These are phyloP conservation scores for Trichonephila clavipes DNA, from an alignment of 1,140 invertebrate genomes.

Conservation along the genomic window DNA sequence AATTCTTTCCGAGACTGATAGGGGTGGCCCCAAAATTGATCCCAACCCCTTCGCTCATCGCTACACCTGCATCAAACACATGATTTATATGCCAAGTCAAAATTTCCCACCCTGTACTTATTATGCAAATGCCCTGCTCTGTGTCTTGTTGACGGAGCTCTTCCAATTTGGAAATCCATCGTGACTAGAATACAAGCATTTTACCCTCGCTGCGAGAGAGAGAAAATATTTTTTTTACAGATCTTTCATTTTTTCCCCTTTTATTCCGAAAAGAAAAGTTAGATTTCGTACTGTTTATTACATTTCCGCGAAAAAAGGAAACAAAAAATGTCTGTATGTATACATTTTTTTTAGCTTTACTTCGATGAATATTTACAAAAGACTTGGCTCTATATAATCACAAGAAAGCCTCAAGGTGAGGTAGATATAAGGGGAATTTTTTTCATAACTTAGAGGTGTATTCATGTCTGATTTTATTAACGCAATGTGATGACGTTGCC, in stretches of 20 bases:
- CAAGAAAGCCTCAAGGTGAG: not conserved
- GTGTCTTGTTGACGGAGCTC: slow-evolving; percentile 53
- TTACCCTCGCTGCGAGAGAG: not conserved
- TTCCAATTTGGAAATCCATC: slow-evolving; percentile 40
- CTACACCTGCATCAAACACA: slow-evolving; percentile 15
- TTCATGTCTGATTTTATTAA: slow-evolving; percentile 2
- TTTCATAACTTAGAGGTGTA: not conserved
- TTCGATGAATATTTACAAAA: slow-evolving; percentile 32
- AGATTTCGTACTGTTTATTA: slow-evolving; percentile 19
- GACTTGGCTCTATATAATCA: slow-evolving; percentile 18
- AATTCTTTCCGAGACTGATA: slow-evolving; percentile 8
- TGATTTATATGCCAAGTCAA: slow-evolving; percentile 48
- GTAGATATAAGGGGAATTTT: not conserved
- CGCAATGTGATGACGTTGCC: not conserved
- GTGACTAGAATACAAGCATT: slow-evolving; percentile 28
- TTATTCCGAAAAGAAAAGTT: slow-evolving; percentile 21
- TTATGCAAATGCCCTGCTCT: slow-evolving; percentile 28
- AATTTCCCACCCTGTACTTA: slow-evolving; percentile 45
- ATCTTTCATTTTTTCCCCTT: not conserved
- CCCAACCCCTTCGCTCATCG: slow-evolving; percentile 10
- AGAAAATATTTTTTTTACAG: not conserved
- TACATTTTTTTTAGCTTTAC: not conserved
- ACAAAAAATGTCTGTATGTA: not conserved
- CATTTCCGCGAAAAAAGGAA: not conserved
- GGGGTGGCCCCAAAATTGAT: not conserved